Percentiles rank a stretch among this genome's conserved stretches.
Conservation (phyloP, 1,140 invertebrate genomes). For the Heliothis subflexa region DNA sequence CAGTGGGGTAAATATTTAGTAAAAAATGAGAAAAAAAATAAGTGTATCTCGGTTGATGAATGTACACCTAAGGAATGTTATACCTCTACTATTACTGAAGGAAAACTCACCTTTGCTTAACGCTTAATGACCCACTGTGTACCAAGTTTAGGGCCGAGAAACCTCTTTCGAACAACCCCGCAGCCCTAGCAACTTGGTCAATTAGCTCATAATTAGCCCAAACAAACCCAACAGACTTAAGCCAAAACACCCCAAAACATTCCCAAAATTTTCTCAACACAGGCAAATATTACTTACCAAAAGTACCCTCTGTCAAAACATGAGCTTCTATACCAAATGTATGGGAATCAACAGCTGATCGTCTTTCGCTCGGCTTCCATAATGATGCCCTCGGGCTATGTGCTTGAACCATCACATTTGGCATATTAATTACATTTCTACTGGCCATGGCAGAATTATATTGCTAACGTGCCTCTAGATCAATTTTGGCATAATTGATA, state of each 20-base stretch:
- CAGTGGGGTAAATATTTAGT: too few relatives aligned
- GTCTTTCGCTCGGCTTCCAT: neutral
- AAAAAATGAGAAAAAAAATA: too few relatives aligned
- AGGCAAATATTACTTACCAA: neutral
- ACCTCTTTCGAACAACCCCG: too few relatives aligned
- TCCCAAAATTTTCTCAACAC: neutral
- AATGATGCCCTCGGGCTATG: neutral
- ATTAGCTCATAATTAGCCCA: too few relatives aligned
- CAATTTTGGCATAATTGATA: too few relatives aligned
- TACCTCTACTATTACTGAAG: too few relatives aligned
- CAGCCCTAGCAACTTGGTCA: too few relatives aligned
- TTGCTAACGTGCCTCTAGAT: neutral
- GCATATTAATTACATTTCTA: slow-evolving; percentile 5
- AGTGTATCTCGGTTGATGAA: too few relatives aligned
- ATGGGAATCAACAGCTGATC: slow-evolving; percentile 4
- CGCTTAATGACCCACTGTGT: too few relatives aligned
- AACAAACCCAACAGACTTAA: neutral
- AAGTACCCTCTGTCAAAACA: neutral
- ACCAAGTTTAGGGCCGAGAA: too few relatives aligned
- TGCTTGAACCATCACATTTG: neutral
- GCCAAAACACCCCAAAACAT: neutral
- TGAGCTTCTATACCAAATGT: neutral
- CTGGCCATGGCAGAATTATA: neutral
- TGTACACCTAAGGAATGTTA: too few relatives aligned
- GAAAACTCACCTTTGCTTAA: too few relatives aligned